Percentiles rank a stretch among this genome's conserved stretches.
Conservation (phyloP, 1,140 invertebrate genomes). For the Matsumurasca onukii region DNA sequence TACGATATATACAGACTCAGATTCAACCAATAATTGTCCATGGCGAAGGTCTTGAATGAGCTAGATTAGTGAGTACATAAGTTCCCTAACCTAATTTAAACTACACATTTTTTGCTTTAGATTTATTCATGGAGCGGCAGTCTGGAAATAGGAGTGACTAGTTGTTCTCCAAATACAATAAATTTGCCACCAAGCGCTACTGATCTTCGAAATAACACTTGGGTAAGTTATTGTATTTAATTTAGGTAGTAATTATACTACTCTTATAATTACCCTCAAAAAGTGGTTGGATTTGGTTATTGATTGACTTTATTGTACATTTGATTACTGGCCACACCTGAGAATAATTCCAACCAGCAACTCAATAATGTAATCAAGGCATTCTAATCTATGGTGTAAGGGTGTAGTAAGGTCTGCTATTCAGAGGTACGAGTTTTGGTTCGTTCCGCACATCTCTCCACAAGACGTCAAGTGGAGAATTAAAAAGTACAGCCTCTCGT, state of each 20-base stretch:
- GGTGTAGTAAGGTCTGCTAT: too few relatives aligned
- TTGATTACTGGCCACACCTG: neutral
- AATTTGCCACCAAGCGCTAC: slow-evolving; percentile 81
- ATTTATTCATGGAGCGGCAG: slow-evolving; percentile 85
- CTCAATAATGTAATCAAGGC: too few relatives aligned
- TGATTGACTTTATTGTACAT: neutral
- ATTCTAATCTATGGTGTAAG: too few relatives aligned
- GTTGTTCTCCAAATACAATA: slow-evolving; percentile 76
- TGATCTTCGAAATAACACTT: slow-evolving; percentile 80
- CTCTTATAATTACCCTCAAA: neutral
- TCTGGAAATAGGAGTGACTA: slow-evolving; percentile 89
- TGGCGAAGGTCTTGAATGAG: too few relatives aligned
- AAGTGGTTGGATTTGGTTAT: slow-evolving; percentile 33
- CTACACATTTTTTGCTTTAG: slow-evolving; percentile 47
- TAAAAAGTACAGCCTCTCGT: too few relatives aligned
- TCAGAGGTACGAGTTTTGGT: too few relatives aligned
- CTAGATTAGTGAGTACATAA: too few relatives aligned
- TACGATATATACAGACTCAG: too few relatives aligned
- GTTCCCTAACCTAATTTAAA: too few relatives aligned
- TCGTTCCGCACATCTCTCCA: too few relatives aligned
- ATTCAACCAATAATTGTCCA: too few relatives aligned
- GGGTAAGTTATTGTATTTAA: slow-evolving; percentile 58
- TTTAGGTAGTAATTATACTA: neutral
- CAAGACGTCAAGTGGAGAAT: too few relatives aligned
- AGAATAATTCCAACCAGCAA: neutral